Conservation (phyloP, 2,888 invertebrate species). For the Monopis laevigella region DNA sequence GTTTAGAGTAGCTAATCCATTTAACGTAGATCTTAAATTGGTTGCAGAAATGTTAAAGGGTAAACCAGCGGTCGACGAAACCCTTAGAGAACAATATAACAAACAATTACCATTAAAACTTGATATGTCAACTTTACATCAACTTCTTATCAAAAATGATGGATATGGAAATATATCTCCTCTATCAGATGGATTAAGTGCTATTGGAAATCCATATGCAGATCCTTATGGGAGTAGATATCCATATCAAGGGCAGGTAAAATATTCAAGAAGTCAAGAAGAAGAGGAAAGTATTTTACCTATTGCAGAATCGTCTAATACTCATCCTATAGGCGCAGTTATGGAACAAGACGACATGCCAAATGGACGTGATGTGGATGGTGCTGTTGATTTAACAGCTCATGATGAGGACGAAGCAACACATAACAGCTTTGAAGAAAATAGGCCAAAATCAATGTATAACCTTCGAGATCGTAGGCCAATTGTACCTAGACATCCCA, state of each 20-base stretch:
- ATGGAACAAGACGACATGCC: constrained; percentile 47
- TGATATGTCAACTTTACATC: constrained; percentile 47
- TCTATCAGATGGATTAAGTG: constrained; percentile 33
- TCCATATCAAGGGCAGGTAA: constrained; percentile 50
- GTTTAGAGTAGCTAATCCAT: constrained; percentile 60
- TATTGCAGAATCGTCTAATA: constrained; percentile 48
- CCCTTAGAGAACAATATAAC: constrained; percentile 38
- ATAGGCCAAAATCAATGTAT: constrained; percentile 30
- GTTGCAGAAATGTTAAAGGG: constrained; percentile 58
- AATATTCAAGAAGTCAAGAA: constrained; percentile 59
- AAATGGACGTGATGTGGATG: constrained; percentile 33
- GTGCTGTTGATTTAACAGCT: constrained; percentile 33
- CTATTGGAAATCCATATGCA: constrained; percentile 38
- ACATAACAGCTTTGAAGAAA: constrained; percentile 29
- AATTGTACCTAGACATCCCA: constrained; percentile 41
- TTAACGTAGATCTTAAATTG: constrained; percentile 55
- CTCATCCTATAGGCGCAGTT: constrained; percentile 57
- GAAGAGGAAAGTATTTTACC: constrained; percentile 53
- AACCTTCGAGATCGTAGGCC: constrained; percentile 13
- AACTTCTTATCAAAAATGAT: constrained; percentile 43
- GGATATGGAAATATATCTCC: constrained; percentile 30
- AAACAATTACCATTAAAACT: constrained; percentile 41
- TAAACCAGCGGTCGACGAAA: constrained; percentile 41
- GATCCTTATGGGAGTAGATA: constrained; percentile 43
- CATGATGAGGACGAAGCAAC: constrained; percentile 31